Conservation (phyloP, 2,797 vertebrate species). For the Pseudochirops cupreus region DNA sequence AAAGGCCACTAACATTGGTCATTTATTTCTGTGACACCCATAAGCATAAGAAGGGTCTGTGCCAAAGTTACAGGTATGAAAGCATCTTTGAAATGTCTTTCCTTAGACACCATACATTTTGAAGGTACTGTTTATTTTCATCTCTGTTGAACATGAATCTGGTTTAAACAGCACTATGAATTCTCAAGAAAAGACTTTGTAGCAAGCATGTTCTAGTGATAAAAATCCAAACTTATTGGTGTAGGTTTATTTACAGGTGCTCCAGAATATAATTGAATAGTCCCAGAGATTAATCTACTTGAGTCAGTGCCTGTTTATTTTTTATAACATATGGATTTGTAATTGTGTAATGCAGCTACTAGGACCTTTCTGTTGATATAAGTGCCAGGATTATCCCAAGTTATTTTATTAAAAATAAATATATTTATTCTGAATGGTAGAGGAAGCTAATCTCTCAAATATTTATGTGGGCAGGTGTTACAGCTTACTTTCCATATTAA, state of each 20-base stretch:
- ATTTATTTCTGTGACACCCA: background rate
- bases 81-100: background rate
- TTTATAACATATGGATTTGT: conserved; percentile 58
- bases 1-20: background rate
- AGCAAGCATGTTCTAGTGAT: conserved; percentile 48
- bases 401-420: conserved; percentile 73
- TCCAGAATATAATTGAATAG: conserved; percentile 67
- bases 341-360: conserved; percentile 70
- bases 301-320: conserved; percentile 61
- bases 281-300: conserved; percentile 70
- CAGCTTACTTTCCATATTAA: conserved; percentile 54
- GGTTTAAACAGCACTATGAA: background rate
- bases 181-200: conserved; percentile 40
- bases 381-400: conserved; percentile 64
- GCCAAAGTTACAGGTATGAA: background rate
- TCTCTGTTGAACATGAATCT: background rate
- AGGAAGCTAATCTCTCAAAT: conserved; percentile 48
- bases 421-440: conserved; percentile 39
- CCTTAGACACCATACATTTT: background rate
- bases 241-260: conserved; percentile 61
- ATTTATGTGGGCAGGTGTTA: conserved; percentile 73
- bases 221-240: conserved; percentile 52
- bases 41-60: background rate
- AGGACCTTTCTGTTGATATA: conserved; percentile 34
- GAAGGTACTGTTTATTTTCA: background rate